Evolutionary conservation across 2,797 vertebrate genomes (phyloP).

Genomic region (Characodon lateralis): DNA sequence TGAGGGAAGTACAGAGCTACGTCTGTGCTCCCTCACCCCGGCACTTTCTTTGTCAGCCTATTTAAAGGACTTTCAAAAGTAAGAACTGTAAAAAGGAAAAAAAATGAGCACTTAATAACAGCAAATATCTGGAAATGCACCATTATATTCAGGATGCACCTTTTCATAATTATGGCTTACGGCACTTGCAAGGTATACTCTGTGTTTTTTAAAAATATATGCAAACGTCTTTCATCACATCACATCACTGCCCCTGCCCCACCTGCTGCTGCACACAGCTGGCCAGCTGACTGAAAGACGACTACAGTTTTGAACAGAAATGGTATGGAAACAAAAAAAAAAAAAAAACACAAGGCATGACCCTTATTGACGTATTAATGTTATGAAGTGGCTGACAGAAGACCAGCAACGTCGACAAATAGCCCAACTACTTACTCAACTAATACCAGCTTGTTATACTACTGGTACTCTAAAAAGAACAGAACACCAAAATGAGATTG

Average conservation of each 20-base stretch:
- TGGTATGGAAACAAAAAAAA: neutral
- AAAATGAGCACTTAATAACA: neutral
- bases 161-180: neutral
- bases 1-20: too few relatives aligned
- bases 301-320: neutral
- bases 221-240: neutral
- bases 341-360: too few relatives aligned
- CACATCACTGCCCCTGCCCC: neutral
- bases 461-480: neutral
- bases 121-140: neutral
- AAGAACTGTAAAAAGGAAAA: neutral
- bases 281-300: too few relatives aligned
- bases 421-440: neutral
- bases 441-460: neutral
- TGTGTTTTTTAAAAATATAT: too few relatives aligned
- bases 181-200: neutral
- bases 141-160: neutral
- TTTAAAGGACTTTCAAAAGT: neutral
- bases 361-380: too few relatives aligned
- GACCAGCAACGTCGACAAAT: neutral
- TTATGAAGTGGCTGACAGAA: neutral
- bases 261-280: neutral
- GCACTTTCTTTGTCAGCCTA: neutral
- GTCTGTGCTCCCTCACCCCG: neutral
- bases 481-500: too few relatives aligned